phyloP scores from a whole-genome alignment of 2,113 vertebrate genomes.

The Montifringilla adamsi region DNA sequence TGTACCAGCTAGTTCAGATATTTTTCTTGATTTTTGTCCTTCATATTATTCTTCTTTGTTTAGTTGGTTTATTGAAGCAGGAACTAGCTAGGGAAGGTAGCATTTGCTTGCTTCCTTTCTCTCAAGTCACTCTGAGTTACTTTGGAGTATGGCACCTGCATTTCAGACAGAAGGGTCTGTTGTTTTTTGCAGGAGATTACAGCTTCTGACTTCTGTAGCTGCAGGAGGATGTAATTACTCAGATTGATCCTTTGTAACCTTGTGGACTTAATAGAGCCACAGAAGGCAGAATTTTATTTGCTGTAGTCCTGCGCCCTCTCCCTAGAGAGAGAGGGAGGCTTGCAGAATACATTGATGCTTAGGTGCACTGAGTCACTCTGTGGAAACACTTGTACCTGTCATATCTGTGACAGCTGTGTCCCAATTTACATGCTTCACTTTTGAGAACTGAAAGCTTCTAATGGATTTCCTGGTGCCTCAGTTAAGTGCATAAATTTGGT shows the following conservation, averaged over 20 bases:
- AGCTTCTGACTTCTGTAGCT: background rate
- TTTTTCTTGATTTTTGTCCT: background rate
- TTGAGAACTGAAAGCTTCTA: background rate
- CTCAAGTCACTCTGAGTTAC: background rate
- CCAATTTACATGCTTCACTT: background rate
- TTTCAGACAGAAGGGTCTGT: background rate
- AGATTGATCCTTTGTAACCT: background rate
- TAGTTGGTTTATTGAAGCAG: background rate
- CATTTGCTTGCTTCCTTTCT: background rate
- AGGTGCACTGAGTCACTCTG: background rate
- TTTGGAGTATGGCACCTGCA: background rate
- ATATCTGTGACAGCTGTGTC: background rate
- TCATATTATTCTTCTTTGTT: background rate
- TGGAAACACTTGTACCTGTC: background rate
- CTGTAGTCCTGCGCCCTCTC: background rate
- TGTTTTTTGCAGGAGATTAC: background rate
- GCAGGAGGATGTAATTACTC: background rate
- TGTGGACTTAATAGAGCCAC: background rate
- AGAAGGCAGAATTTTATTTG: background rate
- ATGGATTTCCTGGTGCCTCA: constrained; percentile 2
- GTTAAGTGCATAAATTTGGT: background rate
- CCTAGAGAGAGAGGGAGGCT: background rate
- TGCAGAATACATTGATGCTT: background rate
- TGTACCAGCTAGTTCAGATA: background rate
- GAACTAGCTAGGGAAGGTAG: background rate